A percentile compares a stretch with the other conserved stretches of the same genome.
These are phyloP conservation scores for Axis porcinus DNA, from an alignment of 2,113 vertebrate species.

Conservation along the genomic window DNA sequence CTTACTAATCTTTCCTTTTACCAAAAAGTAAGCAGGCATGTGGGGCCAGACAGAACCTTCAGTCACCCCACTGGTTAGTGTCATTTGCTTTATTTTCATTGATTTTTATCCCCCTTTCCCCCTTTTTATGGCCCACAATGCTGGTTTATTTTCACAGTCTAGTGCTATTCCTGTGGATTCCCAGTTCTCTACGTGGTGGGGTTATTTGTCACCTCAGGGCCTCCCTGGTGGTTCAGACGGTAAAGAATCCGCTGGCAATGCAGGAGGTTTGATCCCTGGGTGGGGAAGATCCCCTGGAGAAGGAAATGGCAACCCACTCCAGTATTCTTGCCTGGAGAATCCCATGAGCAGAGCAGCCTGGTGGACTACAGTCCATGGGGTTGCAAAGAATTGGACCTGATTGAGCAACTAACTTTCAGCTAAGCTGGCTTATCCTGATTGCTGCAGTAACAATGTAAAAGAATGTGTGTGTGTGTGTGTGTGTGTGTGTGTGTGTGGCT, in stretches of 20 bases:
- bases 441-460: neutral
- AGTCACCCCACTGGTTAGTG: neutral
- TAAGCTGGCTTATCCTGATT: neutral
- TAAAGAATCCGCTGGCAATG: neutral
- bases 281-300: neutral
- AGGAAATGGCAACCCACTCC: neutral
- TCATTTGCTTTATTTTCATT: neutral
- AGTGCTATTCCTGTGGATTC: rapidly evolving
- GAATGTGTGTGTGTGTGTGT: neutral
- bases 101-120: neutral
- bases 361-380: neutral
- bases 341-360: neutral
- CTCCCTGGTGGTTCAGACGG: neutral
- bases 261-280: neutral
- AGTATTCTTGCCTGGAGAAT: neutral
- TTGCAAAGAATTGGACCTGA: neutral
- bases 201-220: neutral
- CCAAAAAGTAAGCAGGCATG: neutral
- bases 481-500: neutral
- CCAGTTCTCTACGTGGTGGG: neutral
- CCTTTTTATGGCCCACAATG: neutral
- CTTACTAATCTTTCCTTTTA: neutral
- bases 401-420: neutral
- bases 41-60: neutral
- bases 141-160: neutral